Base-by-base conservation (phyloP, 2,888 invertebrate genomes). In the Acrobeloides nanus region DNA sequence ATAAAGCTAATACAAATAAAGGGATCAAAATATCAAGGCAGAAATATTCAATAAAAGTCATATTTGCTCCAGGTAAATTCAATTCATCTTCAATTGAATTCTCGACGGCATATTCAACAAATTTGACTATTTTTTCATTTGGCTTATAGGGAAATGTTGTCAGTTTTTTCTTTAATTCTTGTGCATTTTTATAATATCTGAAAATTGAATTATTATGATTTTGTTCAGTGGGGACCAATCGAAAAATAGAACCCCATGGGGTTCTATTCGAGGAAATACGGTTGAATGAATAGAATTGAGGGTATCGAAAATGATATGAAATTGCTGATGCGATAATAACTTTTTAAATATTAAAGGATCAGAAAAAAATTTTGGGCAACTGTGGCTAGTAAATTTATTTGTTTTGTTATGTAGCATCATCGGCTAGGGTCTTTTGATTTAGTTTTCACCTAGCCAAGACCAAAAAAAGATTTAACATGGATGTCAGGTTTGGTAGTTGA, bases 11-110 rank as follows among this genome's bases (percentile, higher is more conserved):
- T 7, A 39, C 8, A 5, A 20, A 7, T n/a, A 39, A 5, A n/a
- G 39, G 39, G 27, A 34, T 20, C 26, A 26, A 39, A 34, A 39
- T 39, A 29, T 39, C 39, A 15, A 39, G 15, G 35, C 27, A 26
- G 39, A 26, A 15, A 15, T 39, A 39, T 25, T n/a, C 35, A 20
- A 15, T 18, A 15, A 15, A 8, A 15, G n/a, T 39, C 39, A 39
- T 7, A 20, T 39, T 12, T 7, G 17, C n/a, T n/a, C 17, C 7
- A 8, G 35, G 17, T n/a, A 39, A 33, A 15, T 39, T 12, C 39
- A 39, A 26, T 26, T 39, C 39, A 7, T 33, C 23, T 25, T 39
- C 27, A 29, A n/a, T 33, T 18, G 23, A 23, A 20, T 34, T 34
- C 7, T 25, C 15, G 8, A 29, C 35, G 8, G 39, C 26, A 15